phyloP scores from a whole-genome alignment of 2,888 invertebrate genomes.

The Amphipyra berbera region DNA sequence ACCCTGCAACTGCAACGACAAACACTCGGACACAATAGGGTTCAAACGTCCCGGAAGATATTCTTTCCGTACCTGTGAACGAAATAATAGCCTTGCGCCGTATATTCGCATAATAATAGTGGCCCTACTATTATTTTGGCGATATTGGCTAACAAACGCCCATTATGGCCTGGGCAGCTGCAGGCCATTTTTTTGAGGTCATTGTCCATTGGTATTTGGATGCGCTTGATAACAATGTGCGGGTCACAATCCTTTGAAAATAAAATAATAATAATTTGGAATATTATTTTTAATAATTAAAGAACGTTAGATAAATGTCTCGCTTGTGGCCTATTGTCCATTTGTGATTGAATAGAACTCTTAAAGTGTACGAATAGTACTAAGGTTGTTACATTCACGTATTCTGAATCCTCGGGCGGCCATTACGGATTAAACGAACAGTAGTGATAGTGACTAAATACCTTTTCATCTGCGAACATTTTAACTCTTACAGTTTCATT shows the following conservation, averaged over 20 bases:
- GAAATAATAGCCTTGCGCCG: conserved; percentile 80
- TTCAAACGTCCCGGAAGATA: conserved; percentile 78
- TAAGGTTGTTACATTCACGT: conserved; percentile 5
- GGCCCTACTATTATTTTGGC: conserved; percentile 83
- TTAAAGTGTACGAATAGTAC: conserved; percentile 5
- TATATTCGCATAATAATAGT: conserved; percentile 88
- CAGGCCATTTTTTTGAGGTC: conserved; percentile 73
- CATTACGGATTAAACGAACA: conserved; percentile 25
- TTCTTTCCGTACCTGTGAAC: conserved; percentile 78
- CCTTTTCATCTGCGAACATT: conserved; percentile 34
- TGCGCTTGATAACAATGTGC: conserved; percentile 68
- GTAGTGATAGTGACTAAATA: conserved; percentile 16
- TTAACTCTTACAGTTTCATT: conserved; percentile 13
- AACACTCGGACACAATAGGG: conserved; percentile 74
- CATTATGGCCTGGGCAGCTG: conserved; percentile 83
- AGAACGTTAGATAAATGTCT: conserved; percentile 27
- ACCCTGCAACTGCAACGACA: conserved; percentile 74
- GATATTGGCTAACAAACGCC: conserved; percentile 81
- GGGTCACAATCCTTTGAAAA: conserved; percentile 74
- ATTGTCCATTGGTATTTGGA: conserved; percentile 84
- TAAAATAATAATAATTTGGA: conserved; percentile 39
- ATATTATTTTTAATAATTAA: conserved; percentile 46
- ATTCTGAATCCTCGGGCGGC: conserved; percentile 12
- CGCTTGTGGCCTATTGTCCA: conserved; percentile 14
- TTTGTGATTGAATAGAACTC: conserved; percentile 26